Evolutionary conservation across 2,797 vertebrate genomes (phyloP), one percentile per base, ranked within the genome.

Genomic region (Podarcis lilfordi): DNA sequence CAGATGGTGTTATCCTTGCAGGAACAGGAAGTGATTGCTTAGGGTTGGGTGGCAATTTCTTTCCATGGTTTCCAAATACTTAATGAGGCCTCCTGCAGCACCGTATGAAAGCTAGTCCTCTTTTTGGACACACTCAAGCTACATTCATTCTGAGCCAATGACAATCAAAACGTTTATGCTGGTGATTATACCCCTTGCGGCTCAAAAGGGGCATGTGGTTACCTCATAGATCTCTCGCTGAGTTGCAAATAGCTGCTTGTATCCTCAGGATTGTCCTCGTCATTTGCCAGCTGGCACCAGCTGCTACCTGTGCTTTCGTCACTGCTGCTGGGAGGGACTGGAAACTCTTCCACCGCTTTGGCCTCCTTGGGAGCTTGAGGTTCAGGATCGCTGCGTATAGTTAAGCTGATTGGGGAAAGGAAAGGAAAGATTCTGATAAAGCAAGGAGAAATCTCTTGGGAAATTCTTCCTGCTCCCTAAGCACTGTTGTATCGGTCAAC

Each of bases 301-400:
- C 99, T 99, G 97, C 99, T 99, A 89, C 98, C 98, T 87, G 97
- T 98, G 96, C 98, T 99, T 92, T 99, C 99, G 91, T 99, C 99
- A 90, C 98, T 99, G 97, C 98, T 98, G 97, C 98, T 97, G 27
- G 97, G 98, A 93, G 97, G 97, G 95, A 96, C 97, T 91, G 97
- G 97, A 89, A 96, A 96, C 90, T 98, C 98, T 90, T 97, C 96
- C 23, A 96, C 97, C 94, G 93, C 89, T 97, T 96, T 96, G 76
- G 94, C 94, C 92, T 97, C 95, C 87, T 91, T 88, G 0, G 71
- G 29, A 86, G 94, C 75, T 92, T 96, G 94, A 68, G 93, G 89
- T 94, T 96, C 97, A 0, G 94, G 88, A 89, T 93, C 92, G 90
- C 95, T 98, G 95, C 96, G 96, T 94, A 95, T 95, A 80, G 96